phyloP scores from a whole-genome alignment of 2,888 invertebrate genomes.

The Drosophila anomelani region DNA sequence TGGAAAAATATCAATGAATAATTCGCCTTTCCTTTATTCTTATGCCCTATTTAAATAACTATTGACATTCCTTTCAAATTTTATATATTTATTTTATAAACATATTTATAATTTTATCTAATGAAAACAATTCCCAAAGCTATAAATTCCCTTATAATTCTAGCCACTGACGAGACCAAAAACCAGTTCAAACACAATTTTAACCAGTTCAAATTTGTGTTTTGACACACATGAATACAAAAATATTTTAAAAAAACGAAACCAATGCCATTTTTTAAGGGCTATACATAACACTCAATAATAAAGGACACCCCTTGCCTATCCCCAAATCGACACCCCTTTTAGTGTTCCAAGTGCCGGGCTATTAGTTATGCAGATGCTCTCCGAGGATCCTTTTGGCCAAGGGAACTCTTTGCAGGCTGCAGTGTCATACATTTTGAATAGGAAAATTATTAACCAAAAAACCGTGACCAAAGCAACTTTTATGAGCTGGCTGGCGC shows the following conservation, averaged over 20 bases:
- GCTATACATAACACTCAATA: conserved; percentile 33
- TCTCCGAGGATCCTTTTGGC: conserved; percentile 26
- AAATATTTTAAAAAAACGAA: conserved; percentile 27
- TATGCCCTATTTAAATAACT: neutral
- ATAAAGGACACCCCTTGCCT: conserved; percentile 7
- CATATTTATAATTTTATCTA: neutral
- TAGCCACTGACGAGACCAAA: neutral
- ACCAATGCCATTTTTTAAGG: conserved; percentile 28
- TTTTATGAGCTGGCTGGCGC: conserved; percentile 74
- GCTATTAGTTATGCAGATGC: conserved; percentile 75
- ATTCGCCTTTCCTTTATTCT: neutral
- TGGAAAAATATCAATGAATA: neutral
- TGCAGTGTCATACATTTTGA: conserved; percentile 76
- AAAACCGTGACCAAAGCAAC: conserved; percentile 84
- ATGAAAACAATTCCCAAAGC: conserved; percentile 14
- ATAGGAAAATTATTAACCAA: conserved; percentile 84
- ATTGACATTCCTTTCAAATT: neutral
- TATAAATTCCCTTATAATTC: conserved; percentile 33
- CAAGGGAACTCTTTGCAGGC: conserved; percentile 28
- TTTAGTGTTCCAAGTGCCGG: conserved; percentile 52
- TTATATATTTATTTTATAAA: neutral
- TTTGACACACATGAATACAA: conserved; percentile 65
- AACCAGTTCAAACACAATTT: conserved; percentile 19
- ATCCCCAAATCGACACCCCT: conserved; percentile 52
- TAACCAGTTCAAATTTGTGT: conserved; percentile 66